A percentile compares a stretch with the other conserved stretches of the same genome.
Evolutionary conservation across 1,140 invertebrate genomes (phyloP).

Genomic region (Drosophila parabipectinata): DNA sequence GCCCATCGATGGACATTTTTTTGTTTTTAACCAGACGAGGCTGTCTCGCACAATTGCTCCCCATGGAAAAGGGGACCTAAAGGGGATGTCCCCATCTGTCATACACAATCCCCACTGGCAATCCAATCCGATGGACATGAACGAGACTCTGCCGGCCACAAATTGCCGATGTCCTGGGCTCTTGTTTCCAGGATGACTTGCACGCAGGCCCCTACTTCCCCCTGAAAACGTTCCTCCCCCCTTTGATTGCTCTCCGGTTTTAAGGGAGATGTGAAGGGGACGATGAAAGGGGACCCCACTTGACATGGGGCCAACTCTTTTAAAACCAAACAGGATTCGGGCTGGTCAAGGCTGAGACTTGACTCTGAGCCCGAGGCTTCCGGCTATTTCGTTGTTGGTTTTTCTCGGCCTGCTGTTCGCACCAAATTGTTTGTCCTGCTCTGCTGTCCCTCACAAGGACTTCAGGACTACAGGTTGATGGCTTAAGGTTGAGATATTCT

Average conservation of each 20-base stretch:
- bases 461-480: slow-evolving; percentile 8
- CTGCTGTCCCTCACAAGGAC: not conserved
- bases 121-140: slow-evolving; percentile 40
- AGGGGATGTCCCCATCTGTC: slow-evolving; percentile 44
- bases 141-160: slow-evolving; percentile 47
- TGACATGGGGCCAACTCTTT: slow-evolving; percentile 49
- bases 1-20: slow-evolving; percentile 42
- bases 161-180: slow-evolving; percentile 52
- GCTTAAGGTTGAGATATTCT: slow-evolving; percentile 2
- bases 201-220: not conserved
- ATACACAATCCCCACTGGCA: slow-evolving; percentile 44
- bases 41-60: slow-evolving; percentile 39
- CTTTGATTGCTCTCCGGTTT: slow-evolving; percentile 20
- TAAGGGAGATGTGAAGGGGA: not conserved
- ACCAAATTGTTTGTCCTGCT: slow-evolving; percentile 26
- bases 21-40: slow-evolving; percentile 13
- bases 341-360: slow-evolving; percentile 43
- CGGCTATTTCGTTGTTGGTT: slow-evolving; percentile 4
- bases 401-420: slow-evolving; percentile 20
- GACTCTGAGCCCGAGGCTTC: slow-evolving; percentile 17
- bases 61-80: slow-evolving; percentile 12
- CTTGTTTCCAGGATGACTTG: slow-evolving; percentile 11
- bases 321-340: slow-evolving; percentile 46
- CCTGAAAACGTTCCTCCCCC: slow-evolving; percentile 1
- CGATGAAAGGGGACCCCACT: not conserved